Conservation (phyloP, 2,113 vertebrate genomes). For the Oxyura jamaicensis region DNA sequence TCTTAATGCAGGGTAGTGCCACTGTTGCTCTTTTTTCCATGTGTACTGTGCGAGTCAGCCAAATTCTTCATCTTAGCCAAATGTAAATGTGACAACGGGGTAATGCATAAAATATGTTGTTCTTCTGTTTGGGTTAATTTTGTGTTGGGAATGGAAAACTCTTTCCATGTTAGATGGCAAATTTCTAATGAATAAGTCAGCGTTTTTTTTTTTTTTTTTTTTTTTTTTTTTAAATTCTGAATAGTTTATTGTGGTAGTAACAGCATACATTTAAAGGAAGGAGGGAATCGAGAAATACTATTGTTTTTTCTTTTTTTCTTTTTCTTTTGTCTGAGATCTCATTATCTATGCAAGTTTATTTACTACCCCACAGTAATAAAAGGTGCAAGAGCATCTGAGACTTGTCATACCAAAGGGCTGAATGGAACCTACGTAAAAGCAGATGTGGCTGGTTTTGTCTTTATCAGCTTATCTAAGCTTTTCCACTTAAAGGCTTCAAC, state of each 20-base stretch:
- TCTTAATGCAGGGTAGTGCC: neutral
- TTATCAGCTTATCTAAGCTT: slow-evolving; percentile 53
- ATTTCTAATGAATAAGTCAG: neutral
- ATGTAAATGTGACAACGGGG: neutral
- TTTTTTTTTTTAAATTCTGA: too few species aligned
- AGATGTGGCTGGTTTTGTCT: slow-evolving; percentile 39
- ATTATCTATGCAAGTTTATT: neutral
- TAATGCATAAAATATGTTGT: neutral
- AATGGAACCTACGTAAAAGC: slow-evolving; percentile 30
- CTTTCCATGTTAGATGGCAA: neutral
- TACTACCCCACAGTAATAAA: neutral
- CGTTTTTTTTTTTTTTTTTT: too few species aligned
- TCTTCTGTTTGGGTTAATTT: neutral
- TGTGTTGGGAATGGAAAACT: neutral
- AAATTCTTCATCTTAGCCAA: neutral
- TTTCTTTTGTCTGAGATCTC: neutral
- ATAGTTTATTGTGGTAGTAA: neutral
- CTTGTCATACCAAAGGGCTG: neutral
- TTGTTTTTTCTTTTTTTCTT: neutral
- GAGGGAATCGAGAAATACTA: neutral
- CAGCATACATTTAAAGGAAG: neutral
- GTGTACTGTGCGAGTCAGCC: neutral
- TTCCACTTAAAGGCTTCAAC: slow-evolving; percentile 44
- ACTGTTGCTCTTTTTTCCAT: neutral
- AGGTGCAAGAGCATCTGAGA: neutral